Evolutionary conservation across 2,888 invertebrate genomes (phyloP), one percentile per base, ranked within the genome.

Genomic region (Nemotelus nigrinus): DNA sequence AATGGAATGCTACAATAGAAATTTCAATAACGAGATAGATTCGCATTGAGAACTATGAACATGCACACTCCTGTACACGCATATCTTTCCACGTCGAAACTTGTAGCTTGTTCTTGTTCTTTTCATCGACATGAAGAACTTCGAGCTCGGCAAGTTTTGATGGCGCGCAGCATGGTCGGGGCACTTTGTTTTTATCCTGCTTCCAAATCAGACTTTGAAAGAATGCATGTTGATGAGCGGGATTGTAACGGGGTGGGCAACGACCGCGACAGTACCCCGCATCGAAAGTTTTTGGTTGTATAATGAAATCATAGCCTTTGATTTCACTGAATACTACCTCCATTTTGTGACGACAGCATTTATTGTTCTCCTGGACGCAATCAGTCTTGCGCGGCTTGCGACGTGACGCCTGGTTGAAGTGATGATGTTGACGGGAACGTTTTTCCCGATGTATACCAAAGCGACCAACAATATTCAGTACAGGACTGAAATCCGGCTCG

Each of bases 51-150:
- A 43, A 60, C 86, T 89, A 93, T 82, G 92, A 91, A 85, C 93
- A 93, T 78, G 92, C 92, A 85, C 93, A 93, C 85, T 93, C 92
- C 76, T 91, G 85, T 63, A 93, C 92, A 82, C 89, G 89, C 90
- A 93, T 93, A 82, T 93, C 91, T 82, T 90, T 90, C 92, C 92
- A 92, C 76, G 89, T 90, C 74, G 92, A 90, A 63, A 92, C 89
- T 82, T 91, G 90, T 65, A 93, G 86, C 83, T 90, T 90, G 53
- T 88, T 89, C 45, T 88, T 87, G 81, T 92, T 89, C 79, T 90
- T 88, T 81, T 91, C 91, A 83, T 92, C 91, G 60, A 91, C 89
- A 82, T 92, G 90, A 50, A 93, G 86, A 78, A 93, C 90, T 83
- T 92, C 90, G 76, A 93, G 85, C 77, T 91, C 89, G 50, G 89